Conservation (phyloP, 2,888 invertebrate species). For the Sarcophaga variegata region DNA sequence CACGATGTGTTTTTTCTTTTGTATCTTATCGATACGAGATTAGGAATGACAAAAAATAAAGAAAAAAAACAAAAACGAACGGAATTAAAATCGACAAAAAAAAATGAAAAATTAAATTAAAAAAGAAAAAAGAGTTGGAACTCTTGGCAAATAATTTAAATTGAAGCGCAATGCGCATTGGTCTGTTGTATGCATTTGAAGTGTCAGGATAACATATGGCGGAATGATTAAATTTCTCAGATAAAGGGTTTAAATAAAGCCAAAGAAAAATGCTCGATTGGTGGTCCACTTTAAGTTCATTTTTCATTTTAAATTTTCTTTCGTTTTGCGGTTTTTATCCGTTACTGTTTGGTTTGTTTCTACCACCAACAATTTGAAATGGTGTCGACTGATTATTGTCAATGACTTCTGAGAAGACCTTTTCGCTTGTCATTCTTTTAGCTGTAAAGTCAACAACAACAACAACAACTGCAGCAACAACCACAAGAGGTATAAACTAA, state of each 20-base stretch:
- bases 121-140: too few species aligned
- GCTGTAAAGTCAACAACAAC: conserved; percentile 44
- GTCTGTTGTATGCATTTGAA: conserved; percentile 2
- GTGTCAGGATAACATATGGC: conserved; percentile 69
- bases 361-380: conserved; percentile 48
- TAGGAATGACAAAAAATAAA: background rate
- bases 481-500: background rate
- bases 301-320: background rate
- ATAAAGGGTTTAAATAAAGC: conserved; percentile 61
- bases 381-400: conserved; percentile 68
- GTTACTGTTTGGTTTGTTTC: conserved; percentile 4
- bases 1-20: background rate
- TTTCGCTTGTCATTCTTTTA: conserved; percentile 52
- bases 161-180: conserved; percentile 4
- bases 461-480: conserved; percentile 6
- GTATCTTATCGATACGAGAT: background rate
- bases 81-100: too few species aligned
- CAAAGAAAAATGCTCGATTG: conserved; percentile 45
- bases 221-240: conserved; percentile 59
- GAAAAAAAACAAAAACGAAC: too few species aligned
- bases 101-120: too few species aligned
- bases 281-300: conserved; percentile 59
- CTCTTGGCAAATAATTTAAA: conserved; percentile 42
- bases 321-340: background rate
- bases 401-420: conserved; percentile 66